These are phyloP conservation scores for Temnothorax rugatulus DNA, from an alignment of 2,888 invertebrate genomes.

Conservation along the genomic window DNA sequence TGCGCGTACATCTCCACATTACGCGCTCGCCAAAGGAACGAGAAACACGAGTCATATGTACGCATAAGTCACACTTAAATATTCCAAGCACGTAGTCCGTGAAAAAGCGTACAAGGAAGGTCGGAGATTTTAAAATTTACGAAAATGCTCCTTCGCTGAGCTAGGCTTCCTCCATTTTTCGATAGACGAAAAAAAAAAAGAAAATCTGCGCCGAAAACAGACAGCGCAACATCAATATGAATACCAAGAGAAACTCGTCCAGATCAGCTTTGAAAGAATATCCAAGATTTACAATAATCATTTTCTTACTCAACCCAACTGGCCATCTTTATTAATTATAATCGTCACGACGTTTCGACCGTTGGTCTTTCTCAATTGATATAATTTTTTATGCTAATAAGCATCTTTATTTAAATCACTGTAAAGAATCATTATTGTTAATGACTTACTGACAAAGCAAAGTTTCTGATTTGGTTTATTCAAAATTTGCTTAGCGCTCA, in stretches of 20 bases:
- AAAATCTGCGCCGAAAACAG: neutral
- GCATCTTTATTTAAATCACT: too few relatives aligned
- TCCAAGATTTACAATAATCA: neutral
- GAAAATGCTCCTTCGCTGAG: slow-evolving; percentile 21
- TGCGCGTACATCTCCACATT: slow-evolving; percentile 42
- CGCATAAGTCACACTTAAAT: slow-evolving; percentile 61
- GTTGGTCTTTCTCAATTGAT: too few relatives aligned
- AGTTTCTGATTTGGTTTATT: too few relatives aligned
- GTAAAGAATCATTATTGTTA: too few relatives aligned
- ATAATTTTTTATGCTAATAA: too few relatives aligned
- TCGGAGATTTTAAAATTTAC: slow-evolving; percentile 54
- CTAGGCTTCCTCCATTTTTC: slow-evolving; percentile 30
- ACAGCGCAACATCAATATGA: neutral
- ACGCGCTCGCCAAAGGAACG: slow-evolving; percentile 47
- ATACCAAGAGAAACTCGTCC: neutral
- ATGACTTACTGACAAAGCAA: too few relatives aligned
- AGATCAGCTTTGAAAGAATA: neutral
- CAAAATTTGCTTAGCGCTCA: neutral
- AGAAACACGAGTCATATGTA: slow-evolving; percentile 60
- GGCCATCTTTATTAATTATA: too few relatives aligned
- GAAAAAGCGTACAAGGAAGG: slow-evolving; percentile 34
- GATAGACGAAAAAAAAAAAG: neutral
- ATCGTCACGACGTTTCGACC: too few relatives aligned
- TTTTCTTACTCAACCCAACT: too few relatives aligned
- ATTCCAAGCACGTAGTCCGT: slow-evolving; percentile 56